These are phyloP conservation scores for Sebastes reedi DNA, from an alignment of 2,797 vertebrate genomes.

Conservation along the genomic window DNA sequence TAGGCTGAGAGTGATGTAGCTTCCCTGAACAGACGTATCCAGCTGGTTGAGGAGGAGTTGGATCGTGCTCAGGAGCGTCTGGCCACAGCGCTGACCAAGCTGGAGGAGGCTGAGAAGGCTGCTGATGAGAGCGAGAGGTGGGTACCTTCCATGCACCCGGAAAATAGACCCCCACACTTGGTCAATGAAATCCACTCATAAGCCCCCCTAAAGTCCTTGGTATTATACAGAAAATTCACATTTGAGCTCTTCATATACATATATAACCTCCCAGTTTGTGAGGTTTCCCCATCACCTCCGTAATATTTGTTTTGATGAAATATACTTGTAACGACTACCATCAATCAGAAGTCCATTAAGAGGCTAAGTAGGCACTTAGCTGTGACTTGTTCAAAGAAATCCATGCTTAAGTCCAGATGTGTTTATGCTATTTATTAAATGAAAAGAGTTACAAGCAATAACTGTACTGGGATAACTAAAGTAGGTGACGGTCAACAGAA, in stretches of 20 bases:
- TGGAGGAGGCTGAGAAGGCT: slow-evolving; percentile 99
- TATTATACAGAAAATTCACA: too few relatives aligned
- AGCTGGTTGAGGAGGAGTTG: slow-evolving; percentile 99
- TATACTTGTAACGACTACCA: background rate
- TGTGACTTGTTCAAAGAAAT: too few relatives aligned
- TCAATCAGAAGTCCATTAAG: too few relatives aligned
- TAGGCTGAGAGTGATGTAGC: slow-evolving; percentile 98
- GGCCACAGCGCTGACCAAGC: slow-evolving; percentile 96
- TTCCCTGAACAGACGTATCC: slow-evolving; percentile 98
- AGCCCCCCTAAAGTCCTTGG: background rate
- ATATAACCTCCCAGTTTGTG: background rate
- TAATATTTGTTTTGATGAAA: background rate
- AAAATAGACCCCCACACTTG: background rate
- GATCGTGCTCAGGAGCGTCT: slow-evolving; percentile 99
- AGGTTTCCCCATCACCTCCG: background rate
- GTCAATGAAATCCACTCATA: background rate
- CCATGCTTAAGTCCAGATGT: too few relatives aligned
- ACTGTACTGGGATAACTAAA: too few relatives aligned
- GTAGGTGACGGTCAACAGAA: too few relatives aligned
- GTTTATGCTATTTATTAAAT: too few relatives aligned
- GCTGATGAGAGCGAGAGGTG: slow-evolving; percentile 99
- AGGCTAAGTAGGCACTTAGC: too few relatives aligned
- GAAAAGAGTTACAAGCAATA: too few relatives aligned
- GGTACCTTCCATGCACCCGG: slow-evolving; percentile 30
- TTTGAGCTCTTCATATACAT: background rate